These are phyloP conservation scores for Typhlichthys subterraneus DNA, from an alignment of 2,797 vertebrate genomes.

Conservation along the genomic window DNA sequence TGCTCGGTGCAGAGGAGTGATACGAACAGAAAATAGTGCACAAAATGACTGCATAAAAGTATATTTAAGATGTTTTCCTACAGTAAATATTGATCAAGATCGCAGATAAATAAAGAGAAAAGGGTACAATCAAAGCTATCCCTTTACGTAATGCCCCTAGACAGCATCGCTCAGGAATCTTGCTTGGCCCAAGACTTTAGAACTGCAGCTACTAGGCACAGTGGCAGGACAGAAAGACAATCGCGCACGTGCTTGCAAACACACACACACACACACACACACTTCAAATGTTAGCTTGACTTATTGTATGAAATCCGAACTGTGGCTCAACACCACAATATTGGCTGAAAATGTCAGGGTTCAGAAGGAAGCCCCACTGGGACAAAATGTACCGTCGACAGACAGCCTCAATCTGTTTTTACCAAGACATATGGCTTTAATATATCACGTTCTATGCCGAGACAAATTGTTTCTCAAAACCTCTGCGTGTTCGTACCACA, in stretches of 20 bases:
- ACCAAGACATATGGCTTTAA: constrained; percentile 64
- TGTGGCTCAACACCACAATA: constrained; percentile 71
- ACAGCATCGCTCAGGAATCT: no score
- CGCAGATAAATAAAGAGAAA: no score
- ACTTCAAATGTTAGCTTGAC: constrained; percentile 56
- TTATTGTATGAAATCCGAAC: constrained; percentile 67
- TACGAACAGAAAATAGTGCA: no score
- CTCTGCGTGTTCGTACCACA: constrained; percentile 32
- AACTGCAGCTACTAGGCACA: constrained; percentile 31
- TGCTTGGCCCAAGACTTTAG: no score
- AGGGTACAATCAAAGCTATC: no score
- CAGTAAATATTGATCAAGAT: no score
- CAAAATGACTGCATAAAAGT: no score
- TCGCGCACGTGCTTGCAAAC: not conserved
- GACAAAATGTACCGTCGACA: constrained; percentile 69
- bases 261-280: constrained; percentile 4
- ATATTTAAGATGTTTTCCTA: no score
- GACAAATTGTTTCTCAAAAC: constrained; percentile 58
- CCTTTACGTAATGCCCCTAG: no score
- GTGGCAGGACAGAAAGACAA: constrained; percentile 28
- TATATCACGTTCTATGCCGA: constrained; percentile 61
- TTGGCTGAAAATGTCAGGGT: constrained; percentile 77
- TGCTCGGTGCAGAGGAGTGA: no score
- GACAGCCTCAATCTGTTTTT: constrained; percentile 60
- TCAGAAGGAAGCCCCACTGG: constrained; percentile 66